Conservation (phyloP, 23 tunicate genomes). For the Ascidia mentula region DNA sequence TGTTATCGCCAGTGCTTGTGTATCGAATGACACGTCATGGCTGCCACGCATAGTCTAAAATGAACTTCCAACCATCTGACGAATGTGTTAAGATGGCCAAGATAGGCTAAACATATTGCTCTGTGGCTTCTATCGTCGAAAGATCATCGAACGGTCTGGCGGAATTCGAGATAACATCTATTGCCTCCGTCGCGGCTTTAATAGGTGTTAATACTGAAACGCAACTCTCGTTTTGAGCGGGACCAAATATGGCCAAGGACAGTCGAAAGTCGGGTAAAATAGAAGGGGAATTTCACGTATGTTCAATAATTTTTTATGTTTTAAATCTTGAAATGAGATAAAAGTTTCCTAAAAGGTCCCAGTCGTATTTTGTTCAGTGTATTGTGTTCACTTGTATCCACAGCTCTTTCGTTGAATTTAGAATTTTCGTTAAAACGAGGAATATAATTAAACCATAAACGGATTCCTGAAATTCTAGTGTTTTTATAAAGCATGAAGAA, state of each 20-base stretch:
- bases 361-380: too few relatives aligned
- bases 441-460: too few relatives aligned
- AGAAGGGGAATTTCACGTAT: background rate
- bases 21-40: too few relatives aligned
- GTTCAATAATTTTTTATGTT: background rate
- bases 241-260: background rate
- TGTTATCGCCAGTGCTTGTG: too few relatives aligned
- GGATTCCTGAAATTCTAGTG: too few relatives aligned
- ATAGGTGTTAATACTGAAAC: background rate
- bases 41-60: too few relatives aligned
- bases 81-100: background rate
- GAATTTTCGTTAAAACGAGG: too few relatives aligned
- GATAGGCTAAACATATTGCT: background rate
- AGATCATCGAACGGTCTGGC: background rate
- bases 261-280: background rate
- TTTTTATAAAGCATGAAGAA: too few relatives aligned
- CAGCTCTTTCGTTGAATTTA: too few relatives aligned
- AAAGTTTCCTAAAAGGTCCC: too few relatives aligned
- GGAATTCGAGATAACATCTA: conserved; percentile 1
- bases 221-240: background rate
- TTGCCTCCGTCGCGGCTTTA: background rate
- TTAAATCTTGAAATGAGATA: background rate
- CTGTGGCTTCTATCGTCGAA: background rate
- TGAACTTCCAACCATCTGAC: background rate
- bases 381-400: too few relatives aligned